These are phyloP conservation scores for Malurus alboscapulatus DNA, from an alignment of 2,113 vertebrate species.

Conservation along the genomic window DNA sequence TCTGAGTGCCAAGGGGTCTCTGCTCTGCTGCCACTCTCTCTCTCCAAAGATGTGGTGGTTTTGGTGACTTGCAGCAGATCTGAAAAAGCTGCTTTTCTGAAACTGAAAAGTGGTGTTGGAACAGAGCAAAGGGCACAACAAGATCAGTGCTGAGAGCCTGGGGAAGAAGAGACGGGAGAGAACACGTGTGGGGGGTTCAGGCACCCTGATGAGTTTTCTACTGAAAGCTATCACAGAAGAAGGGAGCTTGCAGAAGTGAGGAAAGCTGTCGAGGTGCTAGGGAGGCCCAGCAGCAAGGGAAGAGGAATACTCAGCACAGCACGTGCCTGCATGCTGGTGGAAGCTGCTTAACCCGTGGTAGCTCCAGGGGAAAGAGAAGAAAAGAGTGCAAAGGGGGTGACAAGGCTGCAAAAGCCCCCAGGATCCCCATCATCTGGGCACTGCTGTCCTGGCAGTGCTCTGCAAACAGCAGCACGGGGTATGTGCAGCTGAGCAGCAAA, in stretches of 20 bases:
- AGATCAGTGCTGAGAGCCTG: not conserved
- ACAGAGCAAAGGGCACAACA: not conserved
- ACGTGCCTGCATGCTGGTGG: not conserved
- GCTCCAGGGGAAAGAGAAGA: not conserved
- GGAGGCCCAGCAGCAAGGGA: not conserved
- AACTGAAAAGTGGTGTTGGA: not conserved
- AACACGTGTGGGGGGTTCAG: not conserved
- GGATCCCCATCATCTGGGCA: not conserved
- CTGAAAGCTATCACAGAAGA: not conserved
- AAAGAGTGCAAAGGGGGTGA: not conserved
- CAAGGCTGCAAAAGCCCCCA: not conserved
- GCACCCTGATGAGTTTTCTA: not conserved
- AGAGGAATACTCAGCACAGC: not conserved
- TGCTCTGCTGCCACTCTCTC: not conserved
- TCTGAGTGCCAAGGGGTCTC: not conserved
- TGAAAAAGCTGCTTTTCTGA: not conserved
- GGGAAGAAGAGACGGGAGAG: not conserved
- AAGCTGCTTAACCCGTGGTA: not conserved
- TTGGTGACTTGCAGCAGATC: not conserved
- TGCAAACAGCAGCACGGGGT: not conserved
- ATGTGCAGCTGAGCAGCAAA: not conserved
- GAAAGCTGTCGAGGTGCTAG: not conserved
- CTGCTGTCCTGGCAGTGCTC: not conserved
- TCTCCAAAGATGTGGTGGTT: not conserved
- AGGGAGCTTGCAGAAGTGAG: not conserved